Evolutionary conservation across 2,113 vertebrate species (phyloP).

Genomic region (Heptranchias perlo): DNA sequence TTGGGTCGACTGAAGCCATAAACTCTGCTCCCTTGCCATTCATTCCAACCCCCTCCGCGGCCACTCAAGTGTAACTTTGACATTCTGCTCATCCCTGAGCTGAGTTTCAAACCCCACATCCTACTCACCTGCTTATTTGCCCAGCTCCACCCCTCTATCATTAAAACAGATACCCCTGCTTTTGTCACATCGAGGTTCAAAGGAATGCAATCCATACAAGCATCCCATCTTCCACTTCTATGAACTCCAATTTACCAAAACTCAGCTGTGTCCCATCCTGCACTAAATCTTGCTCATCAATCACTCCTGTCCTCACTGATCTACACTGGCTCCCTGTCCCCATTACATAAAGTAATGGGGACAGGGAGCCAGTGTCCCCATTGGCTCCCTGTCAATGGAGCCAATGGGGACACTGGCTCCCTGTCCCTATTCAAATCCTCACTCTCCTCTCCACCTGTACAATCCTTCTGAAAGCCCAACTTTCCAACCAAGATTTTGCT

Average conservation of each 20-base stretch:
- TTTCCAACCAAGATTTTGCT: not conserved
- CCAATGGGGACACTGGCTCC: no score
- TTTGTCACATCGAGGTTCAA: not conserved
- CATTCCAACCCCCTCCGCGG: not conserved
- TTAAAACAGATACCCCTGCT: not conserved
- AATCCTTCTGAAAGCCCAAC: not conserved
- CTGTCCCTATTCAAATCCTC: not conserved
- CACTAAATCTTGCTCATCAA: not conserved
- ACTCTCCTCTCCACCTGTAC: not conserved
- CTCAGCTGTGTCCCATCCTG: no score
- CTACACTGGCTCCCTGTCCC: not conserved
- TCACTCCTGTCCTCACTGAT: not conserved
- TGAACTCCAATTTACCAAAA: no score
- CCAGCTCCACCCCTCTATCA: not conserved
- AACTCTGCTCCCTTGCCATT: not conserved
- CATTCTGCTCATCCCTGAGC: not conserved
- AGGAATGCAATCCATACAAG: not conserved
- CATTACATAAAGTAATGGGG: no score
- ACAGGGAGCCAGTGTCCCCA: no score
- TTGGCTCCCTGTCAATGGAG: no score
- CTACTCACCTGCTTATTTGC: not conserved
- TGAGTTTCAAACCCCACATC: not conserved
- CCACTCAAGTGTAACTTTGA: not conserved
- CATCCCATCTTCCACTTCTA: not conserved
- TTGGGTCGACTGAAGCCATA: not conserved